Base-by-base conservation (phyloP, 2,113 vertebrate genomes). In the Clupea harengus region DNA sequence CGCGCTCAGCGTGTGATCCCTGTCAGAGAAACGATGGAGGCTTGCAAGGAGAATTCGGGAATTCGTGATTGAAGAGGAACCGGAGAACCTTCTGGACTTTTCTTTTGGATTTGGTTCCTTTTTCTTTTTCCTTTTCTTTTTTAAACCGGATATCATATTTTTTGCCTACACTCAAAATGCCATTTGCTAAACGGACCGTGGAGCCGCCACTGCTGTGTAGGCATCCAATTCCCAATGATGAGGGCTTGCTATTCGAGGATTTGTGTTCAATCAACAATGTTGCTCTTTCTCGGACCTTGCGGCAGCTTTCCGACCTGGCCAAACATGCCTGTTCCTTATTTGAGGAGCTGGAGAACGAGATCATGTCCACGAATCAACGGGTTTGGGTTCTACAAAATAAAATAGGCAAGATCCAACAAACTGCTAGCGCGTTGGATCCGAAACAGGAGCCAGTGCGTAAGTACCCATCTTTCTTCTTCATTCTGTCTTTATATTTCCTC, bases 381-480 rank as follows among this genome's bases (percentile, higher is more conserved):
- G 95, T 99, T 92, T 97, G 97, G 94, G 95, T 96, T 84, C 96
- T 99, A 90, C 97, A 98, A 92, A 96, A 95, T 94, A 97, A 96
- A 95, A 97, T 99, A 91, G 96, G 96, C 89, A 95, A 95, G 82
- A 97, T 98, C 87, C 97, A 98, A 92, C 96, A 96, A 90, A 95
- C 96, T 67, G 94, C 97, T 87, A 92, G 93, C 91, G 94, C 95
- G 89, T 95, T 99, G 91, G 98, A 99, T 94, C 97, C 98, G 89
- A 99, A 98, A 94, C 97, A 97, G 94, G 97, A 99, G 96, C 95
- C 97, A 95, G 98, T 99, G 96, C 98, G 98, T 99, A 95, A 99
- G 98, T 99, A 97, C 75, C 45, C 81, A 78, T 78, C 72, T 28
- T 17, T 78, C 72, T 78, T 15, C 64, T 67, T 45, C 2, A 45